These are phyloP conservation scores for Parascotia fuliginaria DNA, from an alignment of 2,888 invertebrate genomes.

Conservation along the genomic window DNA sequence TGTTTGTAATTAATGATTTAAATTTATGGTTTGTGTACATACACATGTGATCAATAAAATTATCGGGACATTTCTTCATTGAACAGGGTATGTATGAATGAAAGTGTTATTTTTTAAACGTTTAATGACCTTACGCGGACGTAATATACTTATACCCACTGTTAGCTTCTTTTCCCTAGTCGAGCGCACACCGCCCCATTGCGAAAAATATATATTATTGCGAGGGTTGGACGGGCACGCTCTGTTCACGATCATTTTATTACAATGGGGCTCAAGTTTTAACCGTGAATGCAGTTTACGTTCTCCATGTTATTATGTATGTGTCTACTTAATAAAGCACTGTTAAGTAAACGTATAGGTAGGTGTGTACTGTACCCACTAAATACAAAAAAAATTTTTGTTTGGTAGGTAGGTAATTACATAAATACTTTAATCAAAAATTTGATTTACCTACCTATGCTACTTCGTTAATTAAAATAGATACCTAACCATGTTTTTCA, in stretches of 20 bases:
- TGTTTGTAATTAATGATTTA: constrained; percentile 39
- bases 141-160: constrained; percentile 25
- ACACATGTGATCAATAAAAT: constrained; percentile 78
- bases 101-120: constrained; percentile 48
- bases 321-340: no score
- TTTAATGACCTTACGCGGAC: constrained; percentile 18
- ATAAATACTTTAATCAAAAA: background rate
- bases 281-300: constrained; percentile 15
- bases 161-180: constrained; percentile 54
- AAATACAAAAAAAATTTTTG: no score
- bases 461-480: no score
- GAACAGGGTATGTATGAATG: constrained; percentile 76
- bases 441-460: no score
- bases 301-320: background rate
- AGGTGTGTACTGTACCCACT: background rate
- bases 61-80: constrained; percentile 54
- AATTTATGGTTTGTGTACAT: constrained; percentile 64
- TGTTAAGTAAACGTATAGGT: background rate
- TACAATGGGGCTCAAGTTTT: constrained; percentile 61
- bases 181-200: constrained; percentile 60
- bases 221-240: constrained; percentile 66
- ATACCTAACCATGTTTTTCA: no score
- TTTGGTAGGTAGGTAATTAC: no score
- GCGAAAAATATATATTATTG: constrained; percentile 59
- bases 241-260: constrained; percentile 64